Conservation (phyloP, 2,797 vertebrate genomes). For the Valencia hispanica region DNA sequence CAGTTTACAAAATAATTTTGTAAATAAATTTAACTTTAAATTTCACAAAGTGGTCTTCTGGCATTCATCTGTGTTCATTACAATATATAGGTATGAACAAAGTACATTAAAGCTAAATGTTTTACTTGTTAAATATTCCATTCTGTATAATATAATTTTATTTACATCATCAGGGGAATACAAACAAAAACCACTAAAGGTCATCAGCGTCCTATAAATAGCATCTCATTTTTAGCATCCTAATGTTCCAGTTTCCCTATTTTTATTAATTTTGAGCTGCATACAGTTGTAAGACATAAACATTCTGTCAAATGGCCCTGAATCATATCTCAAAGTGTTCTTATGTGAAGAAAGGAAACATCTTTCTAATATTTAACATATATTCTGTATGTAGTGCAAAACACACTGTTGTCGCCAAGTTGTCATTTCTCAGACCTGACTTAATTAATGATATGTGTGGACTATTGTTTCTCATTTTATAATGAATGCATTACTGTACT, state of each 20-base stretch:
- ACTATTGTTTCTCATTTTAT: constrained; percentile 82
- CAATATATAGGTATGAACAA: too few species aligned
- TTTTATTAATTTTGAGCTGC: background rate
- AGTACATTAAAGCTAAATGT: background rate
- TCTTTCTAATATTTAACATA: background rate
- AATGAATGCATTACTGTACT: constrained; percentile 85
- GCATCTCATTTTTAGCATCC: background rate
- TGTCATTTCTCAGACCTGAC: constrained; percentile 65
- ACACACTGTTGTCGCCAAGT: constrained; percentile 37
- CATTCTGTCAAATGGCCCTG: constrained; percentile 74
- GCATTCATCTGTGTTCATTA: too few species aligned
- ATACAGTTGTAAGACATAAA: constrained; percentile 48
- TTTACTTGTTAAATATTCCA: background rate
- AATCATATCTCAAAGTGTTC: constrained; percentile 76
- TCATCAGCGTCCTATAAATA: background rate
- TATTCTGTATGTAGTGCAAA: constrained; percentile 48
- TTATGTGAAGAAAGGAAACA: background rate
- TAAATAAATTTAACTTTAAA: background rate
- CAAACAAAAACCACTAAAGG: background rate
- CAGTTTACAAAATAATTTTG: too few species aligned
- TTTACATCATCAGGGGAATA: background rate
- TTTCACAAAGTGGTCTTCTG: too few species aligned
- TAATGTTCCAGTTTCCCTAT: background rate
- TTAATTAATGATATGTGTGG: constrained; percentile 83
- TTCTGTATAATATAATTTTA: background rate